Conservation (phyloP, 2,888 invertebrate species). For the Andricus quercusramuli region DNA sequence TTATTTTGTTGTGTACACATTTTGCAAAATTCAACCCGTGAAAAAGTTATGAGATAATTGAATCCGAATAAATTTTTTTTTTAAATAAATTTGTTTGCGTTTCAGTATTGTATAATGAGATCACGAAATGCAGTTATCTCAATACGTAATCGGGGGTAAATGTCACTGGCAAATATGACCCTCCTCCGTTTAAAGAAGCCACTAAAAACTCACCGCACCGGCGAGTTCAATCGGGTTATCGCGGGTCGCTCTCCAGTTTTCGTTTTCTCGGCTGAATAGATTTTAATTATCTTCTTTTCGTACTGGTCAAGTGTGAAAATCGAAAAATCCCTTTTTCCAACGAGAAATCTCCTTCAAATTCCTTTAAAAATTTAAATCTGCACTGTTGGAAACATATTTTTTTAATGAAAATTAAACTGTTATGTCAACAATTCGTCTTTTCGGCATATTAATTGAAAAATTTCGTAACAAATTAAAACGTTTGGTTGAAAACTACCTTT, state of each 20-base stretch:
- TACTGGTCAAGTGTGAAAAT: not conserved
- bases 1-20: no score
- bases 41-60: not conserved
- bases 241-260: conserved; percentile 17
- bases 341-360: not conserved
- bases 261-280: conserved; percentile 8
- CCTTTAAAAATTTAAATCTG: not conserved
- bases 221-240: conserved; percentile 27
- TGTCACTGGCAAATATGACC: conserved; percentile 21
- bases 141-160: conserved; percentile 28
- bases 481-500: no score
- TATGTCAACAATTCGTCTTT: no score
- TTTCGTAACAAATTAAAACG: no score
- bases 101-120: conserved; percentile 6
- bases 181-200: conserved; percentile 27
- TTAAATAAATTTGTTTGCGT: not conserved
- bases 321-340: not conserved
- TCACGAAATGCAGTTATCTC: conserved; percentile 16
- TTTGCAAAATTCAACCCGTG: no score
- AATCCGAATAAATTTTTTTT: not conserved
- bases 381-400: not conserved
- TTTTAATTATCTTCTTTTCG: conserved; percentile 11
- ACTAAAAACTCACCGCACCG: conserved; percentile 21
- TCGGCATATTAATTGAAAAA: no score
- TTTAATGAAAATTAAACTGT: no score